Conservation (phyloP, 2,113 vertebrate species). For the Podiceps cristatus region DNA sequence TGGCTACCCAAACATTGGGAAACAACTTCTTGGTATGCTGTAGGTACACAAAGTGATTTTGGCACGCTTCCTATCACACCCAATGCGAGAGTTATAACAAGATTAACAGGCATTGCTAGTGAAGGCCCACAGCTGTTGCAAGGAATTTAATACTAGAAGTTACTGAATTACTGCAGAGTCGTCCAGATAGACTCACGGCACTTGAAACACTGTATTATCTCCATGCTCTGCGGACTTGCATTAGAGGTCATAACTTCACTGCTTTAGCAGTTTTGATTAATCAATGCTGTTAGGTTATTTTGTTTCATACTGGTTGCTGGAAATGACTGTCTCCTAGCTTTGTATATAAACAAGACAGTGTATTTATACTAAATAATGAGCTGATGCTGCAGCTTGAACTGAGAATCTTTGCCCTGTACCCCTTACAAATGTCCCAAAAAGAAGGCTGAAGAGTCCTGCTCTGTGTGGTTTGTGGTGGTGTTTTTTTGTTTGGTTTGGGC, state of each 20-base stretch:
- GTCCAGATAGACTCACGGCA: fast-evolving
- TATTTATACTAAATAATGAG: background rate
- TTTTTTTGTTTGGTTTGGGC: too few relatives aligned
- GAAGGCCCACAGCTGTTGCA: background rate
- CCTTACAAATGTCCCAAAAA: background rate
- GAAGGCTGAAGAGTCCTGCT: background rate
- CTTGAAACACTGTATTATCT: background rate
- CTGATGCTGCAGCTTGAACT: background rate
- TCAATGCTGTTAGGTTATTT: background rate
- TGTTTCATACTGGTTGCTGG: background rate
- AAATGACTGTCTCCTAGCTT: background rate
- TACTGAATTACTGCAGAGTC: background rate
- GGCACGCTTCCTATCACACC: background rate
- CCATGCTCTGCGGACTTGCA: background rate
- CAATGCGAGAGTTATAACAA: background rate
- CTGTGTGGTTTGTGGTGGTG: too few relatives aligned
- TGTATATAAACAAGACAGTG: fast-evolving
- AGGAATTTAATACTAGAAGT: background rate
- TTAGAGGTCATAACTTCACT: background rate
- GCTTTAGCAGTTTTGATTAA: background rate
- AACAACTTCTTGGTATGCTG: background rate
- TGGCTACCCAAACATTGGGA: background rate
- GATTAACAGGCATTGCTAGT: background rate
- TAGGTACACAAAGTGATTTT: background rate
- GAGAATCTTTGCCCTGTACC: background rate